Percentiles rank a stretch among this genome's conserved stretches.
Conservation (phyloP, 2,797 vertebrate species). For the Cryptoblepharus egeriae region DNA sequence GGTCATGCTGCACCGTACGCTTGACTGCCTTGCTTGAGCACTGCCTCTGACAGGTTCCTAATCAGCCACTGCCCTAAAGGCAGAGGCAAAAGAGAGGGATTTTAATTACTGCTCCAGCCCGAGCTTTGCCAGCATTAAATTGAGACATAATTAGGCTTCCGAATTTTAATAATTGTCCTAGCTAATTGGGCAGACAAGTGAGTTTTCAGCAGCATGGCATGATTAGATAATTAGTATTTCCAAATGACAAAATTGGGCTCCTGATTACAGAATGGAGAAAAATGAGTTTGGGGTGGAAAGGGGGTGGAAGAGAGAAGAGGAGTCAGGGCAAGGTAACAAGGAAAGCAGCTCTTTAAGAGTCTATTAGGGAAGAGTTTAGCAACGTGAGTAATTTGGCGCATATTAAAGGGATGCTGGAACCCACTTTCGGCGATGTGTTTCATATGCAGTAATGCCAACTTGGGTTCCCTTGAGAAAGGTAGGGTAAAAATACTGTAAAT, state of each 20-base stretch:
- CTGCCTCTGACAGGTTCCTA: constrained; percentile 96
- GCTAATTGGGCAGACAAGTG: constrained; percentile 93
- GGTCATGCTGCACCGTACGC: constrained; percentile 95
- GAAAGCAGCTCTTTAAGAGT: constrained; percentile 67
- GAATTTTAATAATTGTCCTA: constrained; percentile 95
- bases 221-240: constrained; percentile 88
- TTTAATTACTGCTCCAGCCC: constrained; percentile 92
- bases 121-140: constrained; percentile 90
- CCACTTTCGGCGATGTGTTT: constrained; percentile 41
- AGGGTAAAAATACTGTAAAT: too few relatives aligned
- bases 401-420: constrained; percentile 57
- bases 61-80: constrained; percentile 95
- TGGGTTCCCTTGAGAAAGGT: too few relatives aligned
- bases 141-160: constrained; percentile 96
- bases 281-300: constrained; percentile 64
- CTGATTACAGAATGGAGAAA: constrained; percentile 77
- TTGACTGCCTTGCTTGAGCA: constrained; percentile 86
- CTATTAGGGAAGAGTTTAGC: constrained; percentile 74
- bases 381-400: constrained; percentile 70
- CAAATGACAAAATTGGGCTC: constrained; percentile 85
- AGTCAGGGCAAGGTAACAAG: not conserved
- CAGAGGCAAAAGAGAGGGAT: constrained; percentile 85
- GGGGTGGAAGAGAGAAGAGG: constrained; percentile 13
- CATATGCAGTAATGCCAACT: not conserved
- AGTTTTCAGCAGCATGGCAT: constrained; percentile 77